phyloP scores from a whole-genome alignment of 2,797 vertebrate genomes.

The Tangara arthus region DNA sequence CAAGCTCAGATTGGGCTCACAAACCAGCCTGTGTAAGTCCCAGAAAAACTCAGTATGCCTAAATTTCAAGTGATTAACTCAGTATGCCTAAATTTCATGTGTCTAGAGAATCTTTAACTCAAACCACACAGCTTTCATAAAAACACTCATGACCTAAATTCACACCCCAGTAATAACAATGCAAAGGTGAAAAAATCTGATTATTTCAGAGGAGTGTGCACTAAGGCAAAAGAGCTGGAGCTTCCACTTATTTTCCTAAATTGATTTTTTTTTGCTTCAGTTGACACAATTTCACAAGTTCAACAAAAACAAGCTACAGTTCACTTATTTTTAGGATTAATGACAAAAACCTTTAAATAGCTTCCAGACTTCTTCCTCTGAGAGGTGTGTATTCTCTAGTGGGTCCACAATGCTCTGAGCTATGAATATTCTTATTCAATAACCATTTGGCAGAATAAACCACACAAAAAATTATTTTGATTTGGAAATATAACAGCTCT shows the following conservation, averaged over 20 bases:
- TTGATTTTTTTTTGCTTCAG: background rate
- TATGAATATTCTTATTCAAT: background rate
- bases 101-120: background rate
- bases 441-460: background rate
- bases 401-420: background rate
- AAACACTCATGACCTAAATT: background rate
- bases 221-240: background rate
- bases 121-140: background rate
- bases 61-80: background rate
- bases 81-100: background rate
- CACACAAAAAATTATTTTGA: background rate
- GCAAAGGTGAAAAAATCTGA: background rate
- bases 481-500: background rate
- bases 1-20: background rate
- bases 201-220: background rate
- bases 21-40: background rate
- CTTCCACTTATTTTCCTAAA: background rate
- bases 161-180: background rate
- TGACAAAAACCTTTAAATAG: background rate
- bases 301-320: background rate
- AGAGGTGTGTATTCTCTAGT: background rate
- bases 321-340: conserved; percentile 33
- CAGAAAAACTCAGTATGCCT: background rate
- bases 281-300: background rate
- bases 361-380: background rate